Percentiles rank a stretch among this genome's conserved stretches.
phyloP scores from a whole-genome alignment of 2,888 invertebrate species.

The Cyclophora punctaria region DNA sequence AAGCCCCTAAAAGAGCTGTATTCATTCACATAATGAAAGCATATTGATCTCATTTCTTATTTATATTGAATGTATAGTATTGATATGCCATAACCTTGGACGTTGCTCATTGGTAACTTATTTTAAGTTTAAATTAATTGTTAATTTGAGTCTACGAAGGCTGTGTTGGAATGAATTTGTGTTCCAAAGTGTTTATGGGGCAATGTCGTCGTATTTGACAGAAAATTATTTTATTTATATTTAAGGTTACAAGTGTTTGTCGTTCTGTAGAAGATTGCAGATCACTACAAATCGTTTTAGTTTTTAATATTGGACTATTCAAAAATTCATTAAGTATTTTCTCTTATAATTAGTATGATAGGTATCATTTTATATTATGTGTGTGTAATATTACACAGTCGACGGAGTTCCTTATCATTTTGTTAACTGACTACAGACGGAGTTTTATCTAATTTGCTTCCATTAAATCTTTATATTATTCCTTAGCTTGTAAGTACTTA shows the following conservation, averaged over 20 bases:
- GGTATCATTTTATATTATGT: constrained; percentile 1
- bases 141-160: constrained; percentile 32
- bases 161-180: constrained; percentile 41
- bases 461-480: constrained; percentile 47
- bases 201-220: constrained; percentile 18
- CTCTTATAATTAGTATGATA: background rate
- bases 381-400: constrained; percentile 15
- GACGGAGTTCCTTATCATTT: constrained; percentile 34
- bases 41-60: constrained; percentile 69
- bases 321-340: too few species aligned
- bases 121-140: constrained; percentile 36
- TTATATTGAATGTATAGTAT: constrained; percentile 57
- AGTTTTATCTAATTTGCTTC: constrained; percentile 48
- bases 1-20: constrained; percentile 10
- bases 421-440: constrained; percentile 27
- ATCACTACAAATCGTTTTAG: too few species aligned
- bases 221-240: constrained; percentile 18
- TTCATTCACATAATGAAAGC: constrained; percentile 29
- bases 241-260: constrained; percentile 11
- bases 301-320: too few species aligned
- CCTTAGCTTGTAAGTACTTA: constrained; percentile 51
- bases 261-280: too few species aligned
- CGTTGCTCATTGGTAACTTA: constrained; percentile 53
- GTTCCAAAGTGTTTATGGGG: constrained; percentile 22
- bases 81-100: constrained; percentile 58